A percentile compares a stretch with the other conserved stretches of the same genome.
phyloP scores from a whole-genome alignment of 2,888 invertebrate species.

The Cantharis rustica region DNA sequence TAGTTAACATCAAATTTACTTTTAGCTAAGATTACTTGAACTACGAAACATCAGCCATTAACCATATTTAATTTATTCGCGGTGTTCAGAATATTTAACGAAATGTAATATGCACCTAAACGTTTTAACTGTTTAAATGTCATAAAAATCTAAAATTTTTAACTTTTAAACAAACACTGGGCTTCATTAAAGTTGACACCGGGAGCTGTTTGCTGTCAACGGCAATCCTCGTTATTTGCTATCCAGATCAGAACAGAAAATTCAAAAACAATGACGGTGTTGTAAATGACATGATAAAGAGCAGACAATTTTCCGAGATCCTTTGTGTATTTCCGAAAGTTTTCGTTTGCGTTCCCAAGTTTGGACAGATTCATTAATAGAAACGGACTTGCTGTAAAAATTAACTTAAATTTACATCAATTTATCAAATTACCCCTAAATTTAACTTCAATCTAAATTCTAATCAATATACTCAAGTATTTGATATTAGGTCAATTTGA shows the following conservation, averaged over 20 bases:
- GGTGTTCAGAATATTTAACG: neutral
- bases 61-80: too few species aligned
- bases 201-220: slow-evolving; percentile 29
- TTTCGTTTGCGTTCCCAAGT: neutral
- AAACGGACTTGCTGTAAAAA: slow-evolving; percentile 3
- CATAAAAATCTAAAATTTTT: slow-evolving; percentile 9
- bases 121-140: neutral
- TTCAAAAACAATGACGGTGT: slow-evolving; percentile 13
- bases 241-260: slow-evolving; percentile 15
- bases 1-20: too few species aligned
- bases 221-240: slow-evolving; percentile 18
- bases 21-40: too few species aligned
- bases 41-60: too few species aligned
- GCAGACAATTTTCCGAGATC: slow-evolving; percentile 5
- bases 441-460: neutral
- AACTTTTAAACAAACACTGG: slow-evolving; percentile 21
- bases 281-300: slow-evolving; percentile 3
- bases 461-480: neutral
- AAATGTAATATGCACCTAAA: neutral
- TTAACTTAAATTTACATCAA: neutral
- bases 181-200: slow-evolving; percentile 18
- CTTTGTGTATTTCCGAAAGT: slow-evolving; percentile 2
- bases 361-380: slow-evolving; percentile 8
- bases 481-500: neutral
- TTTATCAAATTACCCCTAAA: neutral